These are phyloP conservation scores for Leptinotarsa juncta DNA, from an alignment of 2,888 invertebrate species.

Conservation along the genomic window DNA sequence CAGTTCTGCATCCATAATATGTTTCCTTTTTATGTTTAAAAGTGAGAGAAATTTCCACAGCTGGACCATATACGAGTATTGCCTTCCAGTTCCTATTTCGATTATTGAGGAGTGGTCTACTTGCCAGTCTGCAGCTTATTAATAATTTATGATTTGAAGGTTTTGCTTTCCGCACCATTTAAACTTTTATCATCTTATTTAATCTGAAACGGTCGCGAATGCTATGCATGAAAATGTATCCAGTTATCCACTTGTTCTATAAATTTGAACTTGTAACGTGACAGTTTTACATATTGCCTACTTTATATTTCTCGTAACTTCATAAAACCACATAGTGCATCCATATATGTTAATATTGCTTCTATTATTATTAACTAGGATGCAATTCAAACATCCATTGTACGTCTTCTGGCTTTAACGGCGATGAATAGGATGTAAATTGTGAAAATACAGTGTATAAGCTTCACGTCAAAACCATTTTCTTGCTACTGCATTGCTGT, in stretches of 20 bases:
- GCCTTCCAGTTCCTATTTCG: not conserved
- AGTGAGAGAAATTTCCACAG: too few species aligned
- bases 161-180: constrained; percentile 49
- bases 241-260: constrained; percentile 64
- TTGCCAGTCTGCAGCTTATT: not conserved
- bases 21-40: too few species aligned
- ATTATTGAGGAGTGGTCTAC: not conserved
- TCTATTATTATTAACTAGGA: constrained; percentile 48
- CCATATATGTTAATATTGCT: constrained; percentile 46
- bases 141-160: constrained; percentile 21
- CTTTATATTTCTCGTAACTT: constrained; percentile 59
- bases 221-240: constrained; percentile 60
- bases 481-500: constrained; percentile 19
- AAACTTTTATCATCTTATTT: constrained; percentile 61
- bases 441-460: constrained; percentile 23
- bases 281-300: constrained; percentile 62
- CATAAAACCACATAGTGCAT: constrained; percentile 50
- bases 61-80: too few species aligned
- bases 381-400: constrained; percentile 36
- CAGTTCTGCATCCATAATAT: too few species aligned
- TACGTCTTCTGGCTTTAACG: constrained; percentile 34
- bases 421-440: constrained; percentile 36
- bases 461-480: constrained; percentile 21
- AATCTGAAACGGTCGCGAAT: constrained; percentile 58
- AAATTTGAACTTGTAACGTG: constrained; percentile 63